These are phyloP conservation scores for Lasioglossum zephyrum DNA, from an alignment of 2,888 invertebrate genomes.

Conservation along the genomic window DNA sequence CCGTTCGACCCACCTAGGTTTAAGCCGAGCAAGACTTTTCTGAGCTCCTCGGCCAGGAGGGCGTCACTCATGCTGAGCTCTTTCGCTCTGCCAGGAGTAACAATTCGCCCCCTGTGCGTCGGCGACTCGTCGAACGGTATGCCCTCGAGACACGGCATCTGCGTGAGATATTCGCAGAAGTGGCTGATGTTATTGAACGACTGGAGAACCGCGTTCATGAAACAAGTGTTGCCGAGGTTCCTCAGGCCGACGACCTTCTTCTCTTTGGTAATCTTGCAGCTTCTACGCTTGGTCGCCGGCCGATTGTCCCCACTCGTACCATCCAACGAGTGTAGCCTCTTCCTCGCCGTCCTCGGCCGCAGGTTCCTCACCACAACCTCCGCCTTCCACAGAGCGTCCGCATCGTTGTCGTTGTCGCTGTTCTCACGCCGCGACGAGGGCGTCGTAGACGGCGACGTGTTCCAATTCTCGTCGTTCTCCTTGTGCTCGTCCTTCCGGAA, in stretches of 20 bases:
- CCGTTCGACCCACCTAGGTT: conserved; percentile 90
- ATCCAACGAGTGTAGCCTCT: conserved; percentile 87
- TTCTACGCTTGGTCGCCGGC: conserved; percentile 78
- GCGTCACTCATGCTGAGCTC: conserved; percentile 87
- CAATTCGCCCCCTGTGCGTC: conserved; percentile 83
- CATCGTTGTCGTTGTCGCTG: conserved; percentile 80
- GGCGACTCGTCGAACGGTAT: conserved; percentile 81
- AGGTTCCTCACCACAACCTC: conserved; percentile 87
- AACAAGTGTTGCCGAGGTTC: conserved; percentile 94
- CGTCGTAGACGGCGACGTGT: conserved; percentile 76
- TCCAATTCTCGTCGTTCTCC: conserved; percentile 81
- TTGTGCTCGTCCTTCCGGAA: conserved; percentile 80
- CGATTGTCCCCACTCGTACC: conserved; percentile 86
- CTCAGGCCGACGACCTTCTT: conserved; percentile 90
- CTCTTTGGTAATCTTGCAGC: conserved; percentile 86
- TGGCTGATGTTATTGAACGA: conserved; percentile 94
- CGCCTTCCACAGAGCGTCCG: conserved; percentile 82
- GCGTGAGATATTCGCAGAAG: conserved; percentile 92
- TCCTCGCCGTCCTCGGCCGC: conserved; percentile 87
- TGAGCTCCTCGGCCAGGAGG: conserved; percentile 91
- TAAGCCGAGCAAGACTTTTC: conserved; percentile 91
- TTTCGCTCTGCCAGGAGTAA: conserved; percentile 87
- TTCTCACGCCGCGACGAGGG: conserved; percentile 76
- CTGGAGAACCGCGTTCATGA: conserved; percentile 94
- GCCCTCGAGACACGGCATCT: conserved; percentile 90